Conservation (phyloP, 2,797 vertebrate genomes). For the Ctenochaetus hawaiiensis region DNA sequence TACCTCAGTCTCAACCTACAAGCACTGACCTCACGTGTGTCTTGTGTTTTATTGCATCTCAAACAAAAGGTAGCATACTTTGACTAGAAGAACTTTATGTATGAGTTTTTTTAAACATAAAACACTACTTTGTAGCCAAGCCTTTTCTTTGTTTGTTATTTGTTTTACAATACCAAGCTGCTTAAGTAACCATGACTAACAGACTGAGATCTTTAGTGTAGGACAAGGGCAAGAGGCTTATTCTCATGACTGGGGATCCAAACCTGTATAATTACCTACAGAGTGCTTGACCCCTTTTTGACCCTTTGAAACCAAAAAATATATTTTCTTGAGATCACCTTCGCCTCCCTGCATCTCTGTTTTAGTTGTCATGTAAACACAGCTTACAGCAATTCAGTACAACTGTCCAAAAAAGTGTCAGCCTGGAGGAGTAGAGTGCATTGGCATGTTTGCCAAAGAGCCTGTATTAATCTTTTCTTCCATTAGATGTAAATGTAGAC, state of each 20-base stretch:
- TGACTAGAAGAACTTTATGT: conserved; percentile 29
- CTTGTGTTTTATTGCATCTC: conserved; percentile 34
- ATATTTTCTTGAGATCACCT: conserved; percentile 46
- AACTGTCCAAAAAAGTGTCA: conserved; percentile 29
- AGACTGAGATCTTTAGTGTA: conserved; percentile 31
- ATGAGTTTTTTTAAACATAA: conserved; percentile 4
- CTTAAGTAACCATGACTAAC: conserved; percentile 33
- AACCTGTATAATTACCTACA: conserved; percentile 37
- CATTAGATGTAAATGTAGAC: conserved; percentile 45
- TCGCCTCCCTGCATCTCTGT: conserved; percentile 41
- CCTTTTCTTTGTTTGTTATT: conserved; percentile 18
- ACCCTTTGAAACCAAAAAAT: conserved; percentile 41
- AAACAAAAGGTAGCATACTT: conserved; percentile 32
- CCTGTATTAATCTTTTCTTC: conserved; percentile 71
- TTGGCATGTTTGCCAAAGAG: conserved; percentile 47
- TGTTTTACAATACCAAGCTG: conserved; percentile 11
- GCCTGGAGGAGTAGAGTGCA: conserved; percentile 24
- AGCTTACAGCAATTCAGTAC: conserved; percentile 36
- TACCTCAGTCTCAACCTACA: conserved; percentile 11
- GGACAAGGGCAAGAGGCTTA: conserved; percentile 15
- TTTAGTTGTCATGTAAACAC: conserved; percentile 62
- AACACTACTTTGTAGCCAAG: background rate
- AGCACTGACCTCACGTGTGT: conserved; percentile 9
- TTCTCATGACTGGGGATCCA: conserved; percentile 5
- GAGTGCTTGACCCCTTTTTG: conserved; percentile 26